These are phyloP conservation scores for Ochropleura plecta DNA, from an alignment of 2,888 invertebrate genomes.

Conservation along the genomic window DNA sequence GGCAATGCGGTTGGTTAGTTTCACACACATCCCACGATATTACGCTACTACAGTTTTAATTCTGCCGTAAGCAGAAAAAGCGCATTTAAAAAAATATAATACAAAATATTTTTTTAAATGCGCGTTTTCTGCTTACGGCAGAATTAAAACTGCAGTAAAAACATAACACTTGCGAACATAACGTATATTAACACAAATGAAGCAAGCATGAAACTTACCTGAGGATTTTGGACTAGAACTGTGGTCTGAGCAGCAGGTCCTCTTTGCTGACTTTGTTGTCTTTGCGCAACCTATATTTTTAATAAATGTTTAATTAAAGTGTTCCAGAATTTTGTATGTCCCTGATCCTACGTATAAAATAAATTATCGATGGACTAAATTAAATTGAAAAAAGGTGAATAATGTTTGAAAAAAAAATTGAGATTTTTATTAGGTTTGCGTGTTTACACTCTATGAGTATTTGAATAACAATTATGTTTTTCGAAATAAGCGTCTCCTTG, in stretches of 20 bases:
- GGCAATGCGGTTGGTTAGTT: no score
- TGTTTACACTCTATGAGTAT: neutral
- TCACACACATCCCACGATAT: no score
- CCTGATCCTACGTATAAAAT: constrained; percentile 38
- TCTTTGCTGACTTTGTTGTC: constrained; percentile 88
- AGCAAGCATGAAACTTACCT: constrained; percentile 68
- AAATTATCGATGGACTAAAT: constrained; percentile 10
- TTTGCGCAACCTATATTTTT: constrained; percentile 85
- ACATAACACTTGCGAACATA: neutral
- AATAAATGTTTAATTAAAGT: constrained; percentile 18
- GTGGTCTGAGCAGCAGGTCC: constrained; percentile 71
- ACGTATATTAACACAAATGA: neutral
- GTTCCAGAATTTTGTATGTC: neutral
- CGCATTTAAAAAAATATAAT: no score
- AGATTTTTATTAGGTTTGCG: neutral
- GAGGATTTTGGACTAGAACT: constrained; percentile 78
- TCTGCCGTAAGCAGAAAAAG: no score
- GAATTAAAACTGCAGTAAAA: no score
- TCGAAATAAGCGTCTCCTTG: neutral
- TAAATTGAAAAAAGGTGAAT: neutral
- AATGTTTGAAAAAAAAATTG: neutral
- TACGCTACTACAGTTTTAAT: no score
- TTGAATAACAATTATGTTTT: neutral
- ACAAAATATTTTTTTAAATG: no score
- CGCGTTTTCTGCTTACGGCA: no score